phyloP scores from a whole-genome alignment of 2,113 vertebrate genomes.

The Apteryx mantelli region DNA sequence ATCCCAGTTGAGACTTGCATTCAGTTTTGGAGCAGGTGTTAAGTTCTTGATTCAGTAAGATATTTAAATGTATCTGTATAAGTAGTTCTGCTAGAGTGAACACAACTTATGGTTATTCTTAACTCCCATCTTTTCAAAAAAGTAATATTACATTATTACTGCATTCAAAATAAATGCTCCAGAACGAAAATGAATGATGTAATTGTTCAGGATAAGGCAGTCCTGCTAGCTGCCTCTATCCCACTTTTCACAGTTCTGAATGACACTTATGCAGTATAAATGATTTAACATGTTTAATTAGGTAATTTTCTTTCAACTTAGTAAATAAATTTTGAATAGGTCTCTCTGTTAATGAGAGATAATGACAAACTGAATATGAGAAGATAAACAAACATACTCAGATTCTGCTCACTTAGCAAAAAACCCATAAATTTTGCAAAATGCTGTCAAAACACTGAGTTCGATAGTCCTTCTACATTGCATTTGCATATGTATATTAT shows the following conservation, averaged over 20 bases:
- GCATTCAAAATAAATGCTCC: background rate
- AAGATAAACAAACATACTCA: background rate
- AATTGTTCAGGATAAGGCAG: background rate
- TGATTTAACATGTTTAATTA: background rate
- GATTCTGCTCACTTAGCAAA: background rate
- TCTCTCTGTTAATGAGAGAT: background rate
- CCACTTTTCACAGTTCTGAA: background rate
- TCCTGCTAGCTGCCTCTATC: background rate
- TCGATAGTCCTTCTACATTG: background rate
- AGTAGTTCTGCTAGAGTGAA: background rate
- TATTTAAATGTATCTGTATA: background rate
- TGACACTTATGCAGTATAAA: background rate
- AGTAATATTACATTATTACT: background rate
- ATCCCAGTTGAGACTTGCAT: background rate
- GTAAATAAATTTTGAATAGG: background rate
- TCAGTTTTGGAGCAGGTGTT: background rate
- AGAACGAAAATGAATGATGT: background rate
- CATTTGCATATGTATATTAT: background rate
- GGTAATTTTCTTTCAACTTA: background rate
- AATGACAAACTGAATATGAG: background rate
- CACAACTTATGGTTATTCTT: background rate
- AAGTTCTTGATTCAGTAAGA: background rate
- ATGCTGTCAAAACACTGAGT: background rate
- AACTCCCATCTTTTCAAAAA: background rate
- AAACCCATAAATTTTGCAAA: accelerated